A percentile compares a stretch with the other conserved stretches of the same genome.
Evolutionary conservation across 1,140 invertebrate species (phyloP).

Genomic region (Drosophila triauraria): DNA sequence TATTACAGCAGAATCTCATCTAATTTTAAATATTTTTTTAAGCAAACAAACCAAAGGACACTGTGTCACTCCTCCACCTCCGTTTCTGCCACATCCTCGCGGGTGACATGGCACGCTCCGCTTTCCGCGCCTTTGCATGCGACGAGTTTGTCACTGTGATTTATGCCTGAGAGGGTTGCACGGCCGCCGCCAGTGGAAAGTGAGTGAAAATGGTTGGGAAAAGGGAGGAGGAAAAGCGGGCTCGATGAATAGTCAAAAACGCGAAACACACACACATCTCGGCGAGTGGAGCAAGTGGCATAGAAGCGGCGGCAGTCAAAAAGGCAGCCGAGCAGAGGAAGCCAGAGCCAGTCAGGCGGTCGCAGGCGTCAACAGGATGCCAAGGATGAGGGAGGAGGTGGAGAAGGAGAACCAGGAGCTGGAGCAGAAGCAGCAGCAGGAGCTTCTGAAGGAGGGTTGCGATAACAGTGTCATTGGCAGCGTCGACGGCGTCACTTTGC

Average conservation of each 20-base stretch:
- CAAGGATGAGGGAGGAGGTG: neutral
- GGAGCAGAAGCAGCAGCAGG: neutral
- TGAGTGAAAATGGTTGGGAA: slow-evolving; percentile 14
- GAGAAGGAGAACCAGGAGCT: neutral
- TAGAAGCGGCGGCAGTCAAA: slow-evolving; percentile 30
- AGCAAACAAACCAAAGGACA: neutral
- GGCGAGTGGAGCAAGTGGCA: slow-evolving; percentile 7
- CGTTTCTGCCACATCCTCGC: slow-evolving; percentile 1
- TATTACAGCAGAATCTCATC: too few relatives aligned
- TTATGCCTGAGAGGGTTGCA: slow-evolving; percentile 79
- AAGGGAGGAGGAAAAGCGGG: neutral
- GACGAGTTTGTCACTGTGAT: slow-evolving; percentile 74
- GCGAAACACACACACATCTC: slow-evolving; percentile 6
- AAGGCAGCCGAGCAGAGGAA: slow-evolving; percentile 70
- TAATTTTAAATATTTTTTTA: too few relatives aligned
- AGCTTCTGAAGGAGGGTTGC: slow-evolving; percentile 18
- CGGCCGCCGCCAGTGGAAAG: slow-evolving; percentile 16
- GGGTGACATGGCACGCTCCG: slow-evolving; percentile 50
- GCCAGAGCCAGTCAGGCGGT: slow-evolving; percentile 58
- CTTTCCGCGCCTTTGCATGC: slow-evolving; percentile 63
- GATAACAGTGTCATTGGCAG: slow-evolving; percentile 75
- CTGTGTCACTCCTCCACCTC: slow-evolving; percentile 4
- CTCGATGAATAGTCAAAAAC: slow-evolving; percentile 61
- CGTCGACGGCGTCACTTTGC: slow-evolving; percentile 61
- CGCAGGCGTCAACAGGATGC: slow-evolving; percentile 80